These are phyloP conservation scores for Fopius arisanus DNA, from an alignment of 1,140 invertebrate species.

Conservation along the genomic window DNA sequence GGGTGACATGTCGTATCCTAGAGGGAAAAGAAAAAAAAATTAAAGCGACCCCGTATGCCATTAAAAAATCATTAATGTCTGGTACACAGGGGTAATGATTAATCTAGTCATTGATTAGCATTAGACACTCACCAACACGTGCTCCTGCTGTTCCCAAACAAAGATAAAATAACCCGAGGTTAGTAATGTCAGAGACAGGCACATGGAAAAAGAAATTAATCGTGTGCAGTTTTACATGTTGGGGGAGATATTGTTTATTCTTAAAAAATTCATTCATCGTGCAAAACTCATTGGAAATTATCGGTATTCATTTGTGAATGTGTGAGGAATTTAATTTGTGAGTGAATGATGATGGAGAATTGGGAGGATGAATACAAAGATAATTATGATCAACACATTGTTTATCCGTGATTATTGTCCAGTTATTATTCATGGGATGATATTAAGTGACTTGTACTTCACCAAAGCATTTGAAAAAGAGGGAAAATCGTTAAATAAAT, in stretches of 20 bases:
- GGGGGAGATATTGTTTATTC: background rate
- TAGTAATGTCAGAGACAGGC: slow-evolving; percentile 42
- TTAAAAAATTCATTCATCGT: background rate
- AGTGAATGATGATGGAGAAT: background rate
- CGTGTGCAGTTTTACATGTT: background rate
- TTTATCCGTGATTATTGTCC: background rate
- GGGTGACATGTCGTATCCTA: slow-evolving; percentile 99
- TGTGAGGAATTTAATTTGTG: background rate
- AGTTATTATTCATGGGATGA: background rate
- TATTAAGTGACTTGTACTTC: slow-evolving; percentile 12
- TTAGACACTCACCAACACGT: slow-evolving; percentile 60
- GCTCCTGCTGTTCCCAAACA: slow-evolving; percentile 58
- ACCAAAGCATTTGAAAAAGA: background rate
- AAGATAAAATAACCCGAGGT: slow-evolving; percentile 15
- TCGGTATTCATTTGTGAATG: background rate
- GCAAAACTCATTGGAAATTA: background rate
- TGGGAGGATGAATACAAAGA: background rate
- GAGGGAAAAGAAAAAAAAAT: slow-evolving; percentile 40
- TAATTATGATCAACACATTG: background rate
- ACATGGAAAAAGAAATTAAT: slow-evolving; percentile 41
- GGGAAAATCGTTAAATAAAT: background rate
- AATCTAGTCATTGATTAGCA: slow-evolving; percentile 19
- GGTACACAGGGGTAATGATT: slow-evolving; percentile 11
- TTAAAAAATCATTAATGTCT: slow-evolving; percentile 5
- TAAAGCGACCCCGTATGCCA: background rate